Conservation (phyloP, 2,888 invertebrate genomes). For the Drosophila borborema region DNA sequence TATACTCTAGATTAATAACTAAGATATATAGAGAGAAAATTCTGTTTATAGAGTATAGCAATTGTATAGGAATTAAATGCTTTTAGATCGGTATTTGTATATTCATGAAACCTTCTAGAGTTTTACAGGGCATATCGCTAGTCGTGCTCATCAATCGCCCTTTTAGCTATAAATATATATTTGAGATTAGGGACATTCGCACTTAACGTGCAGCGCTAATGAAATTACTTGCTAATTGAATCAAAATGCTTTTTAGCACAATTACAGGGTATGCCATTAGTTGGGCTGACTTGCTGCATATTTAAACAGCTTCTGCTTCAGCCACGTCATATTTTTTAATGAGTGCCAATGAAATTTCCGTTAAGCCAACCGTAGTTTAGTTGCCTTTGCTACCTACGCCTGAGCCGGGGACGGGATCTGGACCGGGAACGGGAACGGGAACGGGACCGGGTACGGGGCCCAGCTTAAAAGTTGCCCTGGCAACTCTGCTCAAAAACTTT, state of each 20-base stretch:
- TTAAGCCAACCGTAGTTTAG: conserved; percentile 47
- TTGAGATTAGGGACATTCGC: background rate
- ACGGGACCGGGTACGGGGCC: background rate
- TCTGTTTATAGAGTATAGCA: no score
- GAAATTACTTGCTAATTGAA: conserved; percentile 4
- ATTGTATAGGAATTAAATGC: no score
- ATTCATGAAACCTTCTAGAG: no score
- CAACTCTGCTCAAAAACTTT: conserved; percentile 53
- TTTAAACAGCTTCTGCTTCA: conserved; percentile 4
- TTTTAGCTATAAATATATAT: background rate
- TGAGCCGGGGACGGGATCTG: background rate
- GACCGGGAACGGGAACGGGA: background rate
- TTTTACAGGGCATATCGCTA: background rate
- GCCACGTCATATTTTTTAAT: conserved; percentile 59
- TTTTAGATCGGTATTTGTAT: background rate
- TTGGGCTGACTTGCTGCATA: background rate
- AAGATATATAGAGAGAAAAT: no score
- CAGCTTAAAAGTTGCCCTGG: conserved; percentile 43
- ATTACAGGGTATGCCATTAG: conserved; percentile 31
- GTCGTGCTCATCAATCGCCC: background rate
- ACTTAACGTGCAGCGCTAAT: background rate
- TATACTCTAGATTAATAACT: no score
- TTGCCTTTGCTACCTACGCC: conserved; percentile 17
- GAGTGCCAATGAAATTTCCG: conserved; percentile 72
- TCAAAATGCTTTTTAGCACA: conserved; percentile 13